Evolutionary conservation across 1,140 invertebrate species (phyloP), one percentile per base, ranked within the genome.

Genomic region (Druon quercuslanigerum): DNA sequence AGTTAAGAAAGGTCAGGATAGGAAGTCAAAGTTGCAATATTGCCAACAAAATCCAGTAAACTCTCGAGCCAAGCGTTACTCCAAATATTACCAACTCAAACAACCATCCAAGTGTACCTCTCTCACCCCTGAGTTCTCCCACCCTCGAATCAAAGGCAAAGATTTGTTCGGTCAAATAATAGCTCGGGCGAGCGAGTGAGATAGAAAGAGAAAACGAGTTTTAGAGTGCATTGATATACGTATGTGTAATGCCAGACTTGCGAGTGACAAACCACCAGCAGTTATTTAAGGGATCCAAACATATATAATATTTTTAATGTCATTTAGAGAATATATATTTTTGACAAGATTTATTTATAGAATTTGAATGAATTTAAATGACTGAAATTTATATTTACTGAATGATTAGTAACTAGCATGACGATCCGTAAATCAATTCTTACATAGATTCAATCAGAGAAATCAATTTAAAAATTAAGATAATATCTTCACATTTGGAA

Each of bases 61-160:
- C 85, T 82, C 85, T 81, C 74, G 83, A 79, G 85, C 83, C 83
- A 86, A 88, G 87, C 84, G 82, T 87, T 88, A 88, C 86, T 86
- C 87, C 86, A 88, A 88, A 88, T 87, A 88, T 88, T 88, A 87
- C 86, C 86, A 88, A 86, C 87, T 88, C 87, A 88, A 88, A 88
- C 87, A 88, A 84, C 82, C 82, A 84, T 84, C 82, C 82, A 82
- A 85, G 85, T 85, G 83, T 82, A 83, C 80, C 79, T 81, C 56
- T 71, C 66, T 73, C 76, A 19, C 77, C 71, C 75, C 80, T 77
- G 75, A 75, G 73, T 78, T 80, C 82, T 77, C 77, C 79, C 76
- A 81, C 81, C 83, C 80, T 82, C 82, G 81, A 87, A 87, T 87
- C 87, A 86, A 87, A 87, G 80, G 87, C 83, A 87, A 88, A 88